Base-by-base conservation (phyloP, 2,113 vertebrate species). In the Coregonus clupeaformis region DNA sequence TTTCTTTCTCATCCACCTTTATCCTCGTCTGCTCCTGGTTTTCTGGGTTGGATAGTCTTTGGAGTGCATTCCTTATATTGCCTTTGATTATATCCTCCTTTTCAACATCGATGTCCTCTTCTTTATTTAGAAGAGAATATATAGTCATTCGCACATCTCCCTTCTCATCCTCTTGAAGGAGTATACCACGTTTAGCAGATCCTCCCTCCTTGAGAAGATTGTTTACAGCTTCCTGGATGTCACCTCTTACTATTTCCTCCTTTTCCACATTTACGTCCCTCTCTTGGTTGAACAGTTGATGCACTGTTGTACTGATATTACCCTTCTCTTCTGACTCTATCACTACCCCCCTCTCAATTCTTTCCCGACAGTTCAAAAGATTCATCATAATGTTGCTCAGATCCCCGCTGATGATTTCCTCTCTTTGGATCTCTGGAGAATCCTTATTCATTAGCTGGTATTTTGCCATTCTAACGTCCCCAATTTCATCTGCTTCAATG, bases 101-200 rank as follows among this genome's bases (percentile, higher is more conserved):
- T 77, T 94, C 85, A 68, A 87, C 45, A 75, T 57, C 77, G 45
- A 84, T 66, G 55, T 85, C 73, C 24, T 93, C 80, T 59, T 92
- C 86, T 89, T 95, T 90, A 82, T 97, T 94, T 77, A 98, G 92
- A 76, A 98, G 94, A 69, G 96, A 96, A 84, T 98, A 98, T 69
- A 97, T 87, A 42, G 95, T 97, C 96, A 98, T 96, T 71, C 90
- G 94, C 72, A 97, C 89, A 67, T 97, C 94, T 20, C 96, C 96
- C 83, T 90, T 96, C 88, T 98, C 96, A 68, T 94, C 95, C 77
- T 98, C 96, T 80, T 98, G 95, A 87, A 98, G 95, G 73, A 97
- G 91, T 86, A 97, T 94, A 22, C 96, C 96, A 83, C 91, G 94
- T 90, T 95, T 95, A 18, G 85, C 85, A 64, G 87, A 86, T 7